These are phyloP conservation scores for Pelecanus crispus DNA, from an alignment of 2,113 vertebrate genomes.

Conservation along the genomic window DNA sequence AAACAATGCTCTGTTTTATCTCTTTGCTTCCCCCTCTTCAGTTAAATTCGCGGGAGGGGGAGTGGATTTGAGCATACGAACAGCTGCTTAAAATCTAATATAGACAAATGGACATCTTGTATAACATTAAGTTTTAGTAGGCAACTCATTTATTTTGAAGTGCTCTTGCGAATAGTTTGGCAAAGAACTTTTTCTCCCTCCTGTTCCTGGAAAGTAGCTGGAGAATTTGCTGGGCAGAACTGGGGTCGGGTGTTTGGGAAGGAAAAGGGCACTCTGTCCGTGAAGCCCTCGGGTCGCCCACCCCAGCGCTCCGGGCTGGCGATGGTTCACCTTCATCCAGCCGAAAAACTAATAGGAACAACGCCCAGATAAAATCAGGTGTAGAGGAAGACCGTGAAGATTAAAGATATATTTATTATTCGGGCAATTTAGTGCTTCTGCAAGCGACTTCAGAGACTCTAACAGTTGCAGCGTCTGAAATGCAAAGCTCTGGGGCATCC, in stretches of 20 bases:
- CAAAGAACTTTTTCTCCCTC: not conserved
- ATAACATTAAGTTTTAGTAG: constrained; percentile 58
- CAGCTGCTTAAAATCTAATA: constrained; percentile 60
- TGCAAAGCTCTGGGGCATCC: not conserved
- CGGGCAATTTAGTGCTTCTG: not conserved
- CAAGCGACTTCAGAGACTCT: not conserved
- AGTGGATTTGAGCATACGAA: not conserved
- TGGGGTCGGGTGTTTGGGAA: not conserved
- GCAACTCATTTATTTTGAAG: constrained; percentile 57
- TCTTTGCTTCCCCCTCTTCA: not conserved
- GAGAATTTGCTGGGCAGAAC: not conserved
- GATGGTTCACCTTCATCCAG: not conserved
- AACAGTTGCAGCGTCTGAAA: not conserved
- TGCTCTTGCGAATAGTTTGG: not conserved
- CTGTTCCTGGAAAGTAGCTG: constrained; percentile 7
- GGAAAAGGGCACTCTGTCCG: not conserved
- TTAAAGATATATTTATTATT: not conserved
- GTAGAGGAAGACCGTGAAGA: fast-evolving
- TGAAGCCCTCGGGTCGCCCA: not conserved
- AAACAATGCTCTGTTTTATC: constrained; percentile 48
- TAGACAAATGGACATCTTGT: constrained; percentile 56
- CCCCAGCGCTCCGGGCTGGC: not conserved
- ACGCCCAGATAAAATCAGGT: not conserved
- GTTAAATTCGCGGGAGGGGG: not conserved
- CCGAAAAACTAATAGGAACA: not conserved